Evolutionary conservation across 2,113 vertebrate species (phyloP).

Genomic region (Isurus oxyrinchus): DNA sequence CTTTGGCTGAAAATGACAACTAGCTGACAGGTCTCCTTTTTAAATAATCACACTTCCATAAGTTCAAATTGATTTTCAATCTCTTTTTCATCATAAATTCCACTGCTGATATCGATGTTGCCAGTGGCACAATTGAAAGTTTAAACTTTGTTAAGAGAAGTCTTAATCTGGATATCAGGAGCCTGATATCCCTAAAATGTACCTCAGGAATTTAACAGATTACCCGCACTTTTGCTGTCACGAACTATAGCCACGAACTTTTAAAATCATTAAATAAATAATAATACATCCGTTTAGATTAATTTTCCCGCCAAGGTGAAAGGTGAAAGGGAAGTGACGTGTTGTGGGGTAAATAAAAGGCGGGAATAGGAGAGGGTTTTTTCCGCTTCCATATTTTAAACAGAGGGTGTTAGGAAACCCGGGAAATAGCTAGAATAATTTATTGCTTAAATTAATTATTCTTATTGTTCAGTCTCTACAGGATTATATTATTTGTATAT

Average conservation of each 20-base stretch:
- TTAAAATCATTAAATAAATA: neutral
- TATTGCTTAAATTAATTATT: neutral
- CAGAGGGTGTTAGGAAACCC: neutral
- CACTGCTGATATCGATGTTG: neutral
- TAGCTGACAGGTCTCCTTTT: neutral
- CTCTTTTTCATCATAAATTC: neutral
- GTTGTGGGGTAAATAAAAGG: neutral
- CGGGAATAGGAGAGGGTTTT: neutral
- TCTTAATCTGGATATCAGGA: too few species aligned
- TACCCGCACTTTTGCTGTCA: neutral
- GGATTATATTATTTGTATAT: too few species aligned
- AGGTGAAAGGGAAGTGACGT: neutral
- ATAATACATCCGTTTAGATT: neutral
- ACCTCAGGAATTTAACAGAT: neutral
- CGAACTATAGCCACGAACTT: neutral
- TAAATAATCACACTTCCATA: neutral
- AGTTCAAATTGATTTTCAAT: neutral
- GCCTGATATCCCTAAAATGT: neutral
- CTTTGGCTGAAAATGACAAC: neutral
- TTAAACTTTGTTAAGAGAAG: neutral
- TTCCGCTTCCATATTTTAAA: constrained; percentile 3
- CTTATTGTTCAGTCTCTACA: neutral
- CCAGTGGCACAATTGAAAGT: neutral
- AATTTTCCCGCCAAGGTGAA: constrained; percentile 25
- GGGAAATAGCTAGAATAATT: neutral